Evolutionary conservation across 1,140 invertebrate species (phyloP).

Genomic region (Delia radicum): DNA sequence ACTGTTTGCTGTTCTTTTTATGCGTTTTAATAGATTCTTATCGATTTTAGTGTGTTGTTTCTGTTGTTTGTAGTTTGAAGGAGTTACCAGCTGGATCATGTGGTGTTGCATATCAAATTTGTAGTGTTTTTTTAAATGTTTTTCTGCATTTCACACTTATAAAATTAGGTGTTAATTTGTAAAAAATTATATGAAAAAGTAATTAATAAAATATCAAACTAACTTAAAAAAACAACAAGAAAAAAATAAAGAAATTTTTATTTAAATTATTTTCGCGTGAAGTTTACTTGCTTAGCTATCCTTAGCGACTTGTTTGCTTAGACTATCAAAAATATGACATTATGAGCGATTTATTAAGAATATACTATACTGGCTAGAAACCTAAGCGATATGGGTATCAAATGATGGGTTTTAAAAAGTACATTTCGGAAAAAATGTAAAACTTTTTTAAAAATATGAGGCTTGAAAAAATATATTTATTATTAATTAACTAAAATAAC

Average conservation of each 20-base stretch:
- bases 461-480: too few species aligned
- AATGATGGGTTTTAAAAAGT: not conserved
- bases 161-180: not conserved
- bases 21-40: not conserved
- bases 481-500: too few species aligned
- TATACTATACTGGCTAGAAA: not conserved
- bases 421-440: too few species aligned
- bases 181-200: not conserved
- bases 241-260: not conserved
- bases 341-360: not conserved
- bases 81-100: not conserved
- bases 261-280: not conserved
- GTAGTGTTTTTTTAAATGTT: not conserved
- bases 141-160: not conserved
- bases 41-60: not conserved
- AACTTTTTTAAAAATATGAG: too few species aligned
- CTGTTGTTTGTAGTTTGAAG: not conserved
- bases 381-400: not conserved
- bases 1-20: not conserved
- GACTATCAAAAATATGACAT: not conserved
- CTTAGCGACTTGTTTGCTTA: not conserved
- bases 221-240: not conserved
- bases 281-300: not conserved
- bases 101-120: not conserved
- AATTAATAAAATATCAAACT: not conserved